Percentiles rank a stretch among this genome's conserved stretches.
These are phyloP conservation scores for Pionites leucogaster DNA, from an alignment of 2,113 vertebrate species.

Conservation along the genomic window DNA sequence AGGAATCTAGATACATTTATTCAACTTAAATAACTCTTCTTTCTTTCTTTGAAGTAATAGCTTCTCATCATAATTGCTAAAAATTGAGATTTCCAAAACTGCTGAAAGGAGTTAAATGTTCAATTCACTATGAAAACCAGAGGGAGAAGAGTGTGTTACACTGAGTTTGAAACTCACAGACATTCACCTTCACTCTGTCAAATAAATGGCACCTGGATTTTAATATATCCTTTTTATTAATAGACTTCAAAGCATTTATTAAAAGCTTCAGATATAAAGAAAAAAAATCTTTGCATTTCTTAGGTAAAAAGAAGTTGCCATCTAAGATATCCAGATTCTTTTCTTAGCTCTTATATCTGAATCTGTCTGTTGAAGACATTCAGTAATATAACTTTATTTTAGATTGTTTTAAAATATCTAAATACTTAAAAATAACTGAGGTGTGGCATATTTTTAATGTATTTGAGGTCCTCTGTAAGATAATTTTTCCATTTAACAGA, in stretches of 20 bases:
- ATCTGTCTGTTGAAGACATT: not conserved
- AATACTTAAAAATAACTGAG: not conserved
- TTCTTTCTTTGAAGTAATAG: not conserved
- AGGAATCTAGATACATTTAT: constrained; percentile 14
- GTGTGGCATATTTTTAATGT: not conserved
- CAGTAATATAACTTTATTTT: not conserved
- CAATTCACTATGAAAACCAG: not conserved
- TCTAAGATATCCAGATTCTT: not conserved
- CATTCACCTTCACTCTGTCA: not conserved
- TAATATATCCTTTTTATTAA: not conserved
- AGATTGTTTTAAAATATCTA: not conserved
- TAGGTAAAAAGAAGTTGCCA: not conserved
- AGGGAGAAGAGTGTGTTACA: not conserved
- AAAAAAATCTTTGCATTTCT: not conserved
- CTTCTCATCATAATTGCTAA: not conserved
- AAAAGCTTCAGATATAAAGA: not conserved
- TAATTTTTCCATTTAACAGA: not conserved
- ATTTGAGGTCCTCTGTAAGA: not conserved
- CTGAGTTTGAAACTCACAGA: not conserved
- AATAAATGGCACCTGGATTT: not conserved
- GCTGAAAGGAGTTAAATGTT: not conserved
- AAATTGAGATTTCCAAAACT: constrained; percentile 18
- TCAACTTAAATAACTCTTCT: not conserved
- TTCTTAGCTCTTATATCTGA: not conserved
- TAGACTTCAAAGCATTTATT: not conserved